Base-by-base conservation (phyloP, 2,797 vertebrate genomes). In the Acanthurus lineatus region DNA sequence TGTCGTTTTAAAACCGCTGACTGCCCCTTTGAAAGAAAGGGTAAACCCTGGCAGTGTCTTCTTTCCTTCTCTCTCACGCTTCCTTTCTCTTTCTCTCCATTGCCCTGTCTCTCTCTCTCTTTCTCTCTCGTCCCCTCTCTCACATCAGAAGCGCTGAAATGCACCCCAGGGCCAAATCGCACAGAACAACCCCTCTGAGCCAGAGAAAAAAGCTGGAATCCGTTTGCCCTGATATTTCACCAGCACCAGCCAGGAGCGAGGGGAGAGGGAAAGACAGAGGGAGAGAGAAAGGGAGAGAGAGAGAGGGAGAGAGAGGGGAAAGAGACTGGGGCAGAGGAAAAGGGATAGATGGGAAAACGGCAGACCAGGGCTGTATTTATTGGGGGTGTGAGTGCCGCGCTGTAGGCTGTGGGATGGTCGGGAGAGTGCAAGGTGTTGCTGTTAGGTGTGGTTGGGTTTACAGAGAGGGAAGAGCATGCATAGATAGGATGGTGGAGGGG, bases 151-250 rank as follows among this genome's bases (percentile, higher is more conserved):
- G 91, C 88, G 85, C 87, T 95, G 93, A 96, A 96, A 96, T 93
- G 94, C 94, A 96, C 95, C 95, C 95, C 94, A 93, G 95, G 95
- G 95, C 95, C 95, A 95, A 95, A 96, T 95, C 93, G 94, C 93
- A 94, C 90, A 93, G 93, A 95, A 96, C 93, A 94, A 94, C 93
- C 95, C 95, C 94, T 95, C 93, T 94, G 93, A 93, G 93, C 92
- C 91, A 93, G 86, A 92, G 93, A 92, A 94, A 94, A 94, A 94
- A 94, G 90, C 94, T 95, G 94, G 94, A 94, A 95, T 95, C 94
- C 91, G 93, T 96, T 95, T 96, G 94, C 93, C 93, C 94, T 93
- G 94, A 95, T 95, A 95, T 95, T 95, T 94, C 93, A 93, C 92
- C 93, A 94, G 94, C 94, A 94, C 93, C 92, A 95, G 95, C 92